Percentiles rank a stretch among this genome's conserved stretches.
These are phyloP conservation scores for Bryconaethiops microstoma DNA, from an alignment of 2,797 vertebrate species.

Conservation along the genomic window DNA sequence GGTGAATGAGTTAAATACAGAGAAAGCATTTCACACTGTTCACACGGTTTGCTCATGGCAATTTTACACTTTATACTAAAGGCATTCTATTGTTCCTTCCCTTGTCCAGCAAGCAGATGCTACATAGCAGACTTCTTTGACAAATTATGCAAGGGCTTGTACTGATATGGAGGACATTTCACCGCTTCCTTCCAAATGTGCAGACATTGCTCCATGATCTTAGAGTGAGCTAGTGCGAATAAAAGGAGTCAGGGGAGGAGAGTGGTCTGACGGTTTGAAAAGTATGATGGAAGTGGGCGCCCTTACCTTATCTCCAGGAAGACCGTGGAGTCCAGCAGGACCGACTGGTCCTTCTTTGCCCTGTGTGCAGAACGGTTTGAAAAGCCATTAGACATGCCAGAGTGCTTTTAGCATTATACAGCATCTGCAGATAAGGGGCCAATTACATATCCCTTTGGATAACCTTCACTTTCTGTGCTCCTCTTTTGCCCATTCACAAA, in stretches of 20 bases:
- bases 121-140: background rate
- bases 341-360: constrained; percentile 86
- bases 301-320: constrained; percentile 88
- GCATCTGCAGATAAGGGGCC: background rate
- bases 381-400: constrained; percentile 2
- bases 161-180: background rate
- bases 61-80: no score
- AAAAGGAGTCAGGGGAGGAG: background rate
- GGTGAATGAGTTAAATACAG: no score
- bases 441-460: constrained; percentile 17
- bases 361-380: constrained; percentile 65
- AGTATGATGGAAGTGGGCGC: background rate
- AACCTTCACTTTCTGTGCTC: background rate
- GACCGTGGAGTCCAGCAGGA: constrained; percentile 81
- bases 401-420: background rate
- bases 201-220: background rate
- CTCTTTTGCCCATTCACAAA: background rate
- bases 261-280: background rate
- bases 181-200: background rate
- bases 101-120: background rate
- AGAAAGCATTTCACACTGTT: no score
- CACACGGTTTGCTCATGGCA: no score
- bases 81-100: no score
- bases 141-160: background rate
- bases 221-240: background rate